A percentile compares a stretch with the other conserved stretches of the same genome.
phyloP scores from a whole-genome alignment of 2,888 invertebrate species.

The Cheilosia scutellata region DNA sequence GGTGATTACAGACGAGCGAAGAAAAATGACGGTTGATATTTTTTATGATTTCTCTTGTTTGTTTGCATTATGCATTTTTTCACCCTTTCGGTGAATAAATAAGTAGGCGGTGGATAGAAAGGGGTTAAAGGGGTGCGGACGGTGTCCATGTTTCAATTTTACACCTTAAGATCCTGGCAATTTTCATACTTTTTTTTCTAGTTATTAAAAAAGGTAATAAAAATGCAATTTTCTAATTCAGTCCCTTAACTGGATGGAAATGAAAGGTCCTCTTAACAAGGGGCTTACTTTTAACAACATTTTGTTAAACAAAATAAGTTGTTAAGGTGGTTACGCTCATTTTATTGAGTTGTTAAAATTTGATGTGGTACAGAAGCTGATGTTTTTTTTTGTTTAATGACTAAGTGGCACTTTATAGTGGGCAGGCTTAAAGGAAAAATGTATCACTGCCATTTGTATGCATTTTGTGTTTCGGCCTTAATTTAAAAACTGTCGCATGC shows the following conservation, averaged over 20 bases:
- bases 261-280: slow-evolving; percentile 12
- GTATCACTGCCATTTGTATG: too few relatives aligned
- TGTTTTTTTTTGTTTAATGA: not conserved
- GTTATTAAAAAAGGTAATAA: slow-evolving; percentile 66
- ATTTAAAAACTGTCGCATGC: too few relatives aligned
- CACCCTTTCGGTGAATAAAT: slow-evolving; percentile 44
- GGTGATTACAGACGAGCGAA: slow-evolving; percentile 51
- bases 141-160: slow-evolving; percentile 24
- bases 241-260: slow-evolving; percentile 45
- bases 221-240: slow-evolving; percentile 70
- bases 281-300: slow-evolving; percentile 37
- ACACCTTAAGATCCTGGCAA: slow-evolving; percentile 53
- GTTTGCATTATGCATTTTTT: slow-evolving; percentile 51
- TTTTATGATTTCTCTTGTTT: slow-evolving; percentile 71
- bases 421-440: too few relatives aligned
- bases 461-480: too few relatives aligned
- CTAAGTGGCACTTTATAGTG: too few relatives aligned
- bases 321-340: not conserved
- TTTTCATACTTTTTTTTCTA: slow-evolving; percentile 66
- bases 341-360: slow-evolving; percentile 26
- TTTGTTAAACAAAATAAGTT: not conserved
- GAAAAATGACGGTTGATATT: slow-evolving; percentile 73
- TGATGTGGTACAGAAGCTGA: not conserved
- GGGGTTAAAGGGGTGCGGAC: slow-evolving; percentile 15
- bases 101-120: slow-evolving; percentile 17